A percentile compares a stretch with the other conserved stretches of the same genome.
phyloP scores from a whole-genome alignment of 2,888 invertebrate species.

The Pherbina coryleti region DNA sequence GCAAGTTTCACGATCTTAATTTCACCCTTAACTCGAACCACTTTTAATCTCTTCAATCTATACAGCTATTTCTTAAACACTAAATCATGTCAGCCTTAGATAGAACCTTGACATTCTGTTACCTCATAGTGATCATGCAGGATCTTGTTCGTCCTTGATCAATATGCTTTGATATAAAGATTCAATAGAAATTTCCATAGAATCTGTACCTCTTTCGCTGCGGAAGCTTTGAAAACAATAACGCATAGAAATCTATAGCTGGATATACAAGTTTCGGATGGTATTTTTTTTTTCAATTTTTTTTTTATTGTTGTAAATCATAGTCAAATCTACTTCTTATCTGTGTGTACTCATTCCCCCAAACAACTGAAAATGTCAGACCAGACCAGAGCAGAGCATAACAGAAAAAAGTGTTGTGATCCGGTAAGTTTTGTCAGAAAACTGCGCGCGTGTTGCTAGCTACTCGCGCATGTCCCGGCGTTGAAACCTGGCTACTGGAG shows the following conservation, averaged over 20 bases:
- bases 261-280: constrained; percentile 15
- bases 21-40: no score
- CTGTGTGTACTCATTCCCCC: not conserved
- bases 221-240: not conserved
- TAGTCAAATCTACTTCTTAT: not conserved
- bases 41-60: no score
- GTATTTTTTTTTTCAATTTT: not conserved
- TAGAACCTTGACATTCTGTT: not conserved
- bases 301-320: not conserved
- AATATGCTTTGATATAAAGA: not conserved
- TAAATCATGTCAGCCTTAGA: not conserved
- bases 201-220: not conserved
- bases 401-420: no score
- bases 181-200: not conserved
- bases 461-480: no score
- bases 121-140: not conserved
- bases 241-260: not conserved
- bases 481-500: not conserved
- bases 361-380: no score
- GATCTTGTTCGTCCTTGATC: not conserved
- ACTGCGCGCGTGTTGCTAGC: no score
- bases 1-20: no score
- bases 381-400: no score
- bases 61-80: no score
- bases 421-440: not conserved